These are phyloP conservation scores for Chlorocebus sabaeus DNA, from an alignment of 2,113 vertebrate species.

Conservation along the genomic window DNA sequence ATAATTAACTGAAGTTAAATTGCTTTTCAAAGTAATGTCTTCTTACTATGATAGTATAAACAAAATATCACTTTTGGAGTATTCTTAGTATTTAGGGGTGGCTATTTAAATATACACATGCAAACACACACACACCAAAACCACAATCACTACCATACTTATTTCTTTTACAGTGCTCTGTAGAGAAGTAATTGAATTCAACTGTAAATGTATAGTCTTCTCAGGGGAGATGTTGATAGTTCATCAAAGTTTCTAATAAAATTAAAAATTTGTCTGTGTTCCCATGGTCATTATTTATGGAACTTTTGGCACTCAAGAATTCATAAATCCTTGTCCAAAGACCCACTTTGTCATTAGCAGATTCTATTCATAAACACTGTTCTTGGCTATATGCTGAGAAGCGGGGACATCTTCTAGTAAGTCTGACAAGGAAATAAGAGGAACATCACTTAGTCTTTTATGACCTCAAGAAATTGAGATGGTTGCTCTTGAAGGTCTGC, in stretches of 20 bases:
- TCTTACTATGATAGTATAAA: neutral
- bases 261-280: conserved; percentile 37
- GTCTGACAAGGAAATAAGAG: neutral
- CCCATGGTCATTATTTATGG: conserved; percentile 14
- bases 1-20: conserved; percentile 32
- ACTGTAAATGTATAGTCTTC: neutral
- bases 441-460: accelerated
- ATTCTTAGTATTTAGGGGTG: neutral
- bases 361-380: neutral
- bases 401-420: neutral
- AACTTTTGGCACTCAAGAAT: neutral
- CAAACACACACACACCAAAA: neutral
- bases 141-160: neutral
- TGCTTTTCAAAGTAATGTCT: conserved; percentile 29
- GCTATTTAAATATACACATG: neutral
- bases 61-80: neutral
- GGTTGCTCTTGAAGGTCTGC: neutral
- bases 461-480: neutral
- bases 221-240: neutral
- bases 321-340: conserved; percentile 26
- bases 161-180: neutral
- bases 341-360: neutral
- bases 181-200: neutral
- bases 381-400: neutral
- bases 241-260: conserved; percentile 58